phyloP scores from a whole-genome alignment of 2,888 invertebrate genomes.

The Latrodectus elegans region DNA sequence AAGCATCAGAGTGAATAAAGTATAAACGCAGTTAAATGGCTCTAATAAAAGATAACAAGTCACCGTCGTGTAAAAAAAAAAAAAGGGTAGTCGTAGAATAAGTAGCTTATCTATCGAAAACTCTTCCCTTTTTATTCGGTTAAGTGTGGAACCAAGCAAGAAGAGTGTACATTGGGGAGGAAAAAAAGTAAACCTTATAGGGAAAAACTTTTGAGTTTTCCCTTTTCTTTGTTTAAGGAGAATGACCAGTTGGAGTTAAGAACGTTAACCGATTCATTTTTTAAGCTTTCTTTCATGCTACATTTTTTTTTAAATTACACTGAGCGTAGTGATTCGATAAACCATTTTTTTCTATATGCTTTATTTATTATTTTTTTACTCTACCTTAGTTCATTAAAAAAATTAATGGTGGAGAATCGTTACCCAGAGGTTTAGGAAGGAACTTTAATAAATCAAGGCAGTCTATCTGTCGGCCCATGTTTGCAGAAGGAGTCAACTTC shows the following conservation, averaged over 20 bases:
- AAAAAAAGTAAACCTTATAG: constrained; percentile 11
- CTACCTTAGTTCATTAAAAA: background rate
- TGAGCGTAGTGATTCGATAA: constrained; percentile 25
- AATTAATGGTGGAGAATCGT: constrained; percentile 4
- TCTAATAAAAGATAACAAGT: constrained; percentile 43
- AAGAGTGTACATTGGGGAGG: background rate
- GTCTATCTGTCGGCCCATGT: constrained; percentile 3
- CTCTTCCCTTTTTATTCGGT: constrained; percentile 23
- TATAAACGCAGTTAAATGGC: constrained; percentile 1
- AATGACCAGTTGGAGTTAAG: constrained; percentile 20
- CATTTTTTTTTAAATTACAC: background rate
- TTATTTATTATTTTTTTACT: background rate
- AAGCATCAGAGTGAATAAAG: constrained; percentile 2
- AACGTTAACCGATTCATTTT: background rate
- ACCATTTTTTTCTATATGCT: background rate
- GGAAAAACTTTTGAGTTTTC: background rate
- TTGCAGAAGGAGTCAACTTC: background rate
- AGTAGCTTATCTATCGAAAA: constrained; percentile 32
- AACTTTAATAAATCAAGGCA: background rate
- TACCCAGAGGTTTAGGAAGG: constrained; percentile 4
- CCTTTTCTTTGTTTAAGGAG: constrained; percentile 17
- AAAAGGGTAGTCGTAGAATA: constrained; percentile 12
- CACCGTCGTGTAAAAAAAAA: constrained; percentile 11
- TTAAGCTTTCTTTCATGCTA: background rate
- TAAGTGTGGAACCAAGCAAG: background rate